Conservation (phyloP, 1,140 invertebrate genomes). For the Cyclina sinensis region DNA sequence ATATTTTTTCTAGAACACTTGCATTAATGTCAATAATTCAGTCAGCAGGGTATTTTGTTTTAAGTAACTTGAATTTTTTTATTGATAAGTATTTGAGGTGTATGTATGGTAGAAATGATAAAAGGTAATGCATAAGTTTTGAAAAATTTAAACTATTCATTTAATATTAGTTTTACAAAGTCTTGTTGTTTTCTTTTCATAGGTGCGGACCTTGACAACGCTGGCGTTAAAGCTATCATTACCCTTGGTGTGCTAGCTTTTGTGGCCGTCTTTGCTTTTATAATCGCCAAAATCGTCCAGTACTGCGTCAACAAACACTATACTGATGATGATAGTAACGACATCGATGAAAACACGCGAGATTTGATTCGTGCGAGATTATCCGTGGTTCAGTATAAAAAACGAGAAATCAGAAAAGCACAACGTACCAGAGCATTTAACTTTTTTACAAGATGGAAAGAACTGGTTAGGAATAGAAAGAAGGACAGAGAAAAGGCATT, state of each 20-base stretch:
- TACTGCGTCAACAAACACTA: conserved; percentile 71
- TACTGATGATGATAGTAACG: conserved; percentile 72
- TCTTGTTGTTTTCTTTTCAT: not conserved
- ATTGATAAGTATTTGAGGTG: too few relatives aligned
- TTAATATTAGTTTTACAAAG: too few relatives aligned
- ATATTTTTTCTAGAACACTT: too few relatives aligned
- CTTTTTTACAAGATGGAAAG: not conserved
- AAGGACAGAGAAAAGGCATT: not conserved
- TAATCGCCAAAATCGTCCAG: conserved; percentile 73
- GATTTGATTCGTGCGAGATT: conserved; percentile 72
- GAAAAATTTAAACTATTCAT: too few relatives aligned
- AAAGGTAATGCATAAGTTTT: too few relatives aligned
- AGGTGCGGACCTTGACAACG: conserved; percentile 38
- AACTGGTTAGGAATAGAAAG: conserved; percentile 2
- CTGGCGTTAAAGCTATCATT: conserved; percentile 71
- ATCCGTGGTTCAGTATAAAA: conserved; percentile 66
- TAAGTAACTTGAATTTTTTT: too few relatives aligned
- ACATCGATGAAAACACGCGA: conserved; percentile 76
- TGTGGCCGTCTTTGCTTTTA: conserved; percentile 60
- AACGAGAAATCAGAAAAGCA: conserved; percentile 47
- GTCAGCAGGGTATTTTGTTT: too few relatives aligned
- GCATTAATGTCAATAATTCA: too few relatives aligned
- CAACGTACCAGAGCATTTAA: not conserved
- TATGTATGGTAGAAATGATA: too few relatives aligned
- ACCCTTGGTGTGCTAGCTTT: conserved; percentile 62